Conservation (phyloP, 2,888 invertebrate species). For the Hyposoter dolosus region DNA sequence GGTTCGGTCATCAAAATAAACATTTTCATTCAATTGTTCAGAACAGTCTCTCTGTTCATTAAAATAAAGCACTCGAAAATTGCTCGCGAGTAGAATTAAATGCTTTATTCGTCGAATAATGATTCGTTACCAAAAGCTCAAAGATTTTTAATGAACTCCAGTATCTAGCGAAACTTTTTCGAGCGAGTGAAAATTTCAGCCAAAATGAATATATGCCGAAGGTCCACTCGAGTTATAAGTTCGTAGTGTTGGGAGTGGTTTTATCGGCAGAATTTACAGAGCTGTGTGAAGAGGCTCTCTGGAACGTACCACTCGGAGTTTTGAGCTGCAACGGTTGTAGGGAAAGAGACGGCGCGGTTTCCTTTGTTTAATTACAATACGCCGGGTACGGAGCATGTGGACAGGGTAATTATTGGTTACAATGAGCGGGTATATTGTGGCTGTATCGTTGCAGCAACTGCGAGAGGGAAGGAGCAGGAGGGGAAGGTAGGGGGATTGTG, state of each 20-base stretch:
- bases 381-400: constrained; percentile 75
- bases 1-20: too few relatives aligned
- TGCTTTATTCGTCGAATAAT: background rate
- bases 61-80: background rate
- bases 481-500: constrained; percentile 40
- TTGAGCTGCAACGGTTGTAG: constrained; percentile 58
- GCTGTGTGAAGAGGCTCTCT: constrained; percentile 59
- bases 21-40: background rate
- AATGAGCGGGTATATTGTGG: constrained; percentile 73
- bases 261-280: constrained; percentile 47
- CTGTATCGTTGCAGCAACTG: constrained; percentile 58
- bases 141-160: background rate
- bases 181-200: background rate
- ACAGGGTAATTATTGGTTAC: constrained; percentile 82
- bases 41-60: background rate
- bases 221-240: constrained; percentile 20
- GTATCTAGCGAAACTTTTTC: background rate
- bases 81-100: background rate
- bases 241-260: constrained; percentile 40
- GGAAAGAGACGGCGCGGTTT: constrained; percentile 65
- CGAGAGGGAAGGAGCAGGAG: constrained; percentile 21
- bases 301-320: constrained; percentile 42
- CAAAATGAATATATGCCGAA: constrained; percentile 15
- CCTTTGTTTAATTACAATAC: constrained; percentile 82
- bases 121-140: background rate